These are phyloP conservation scores for Stomatorhinus ivindoensis DNA, from an alignment of 2,113 vertebrate genomes.

Conservation along the genomic window DNA sequence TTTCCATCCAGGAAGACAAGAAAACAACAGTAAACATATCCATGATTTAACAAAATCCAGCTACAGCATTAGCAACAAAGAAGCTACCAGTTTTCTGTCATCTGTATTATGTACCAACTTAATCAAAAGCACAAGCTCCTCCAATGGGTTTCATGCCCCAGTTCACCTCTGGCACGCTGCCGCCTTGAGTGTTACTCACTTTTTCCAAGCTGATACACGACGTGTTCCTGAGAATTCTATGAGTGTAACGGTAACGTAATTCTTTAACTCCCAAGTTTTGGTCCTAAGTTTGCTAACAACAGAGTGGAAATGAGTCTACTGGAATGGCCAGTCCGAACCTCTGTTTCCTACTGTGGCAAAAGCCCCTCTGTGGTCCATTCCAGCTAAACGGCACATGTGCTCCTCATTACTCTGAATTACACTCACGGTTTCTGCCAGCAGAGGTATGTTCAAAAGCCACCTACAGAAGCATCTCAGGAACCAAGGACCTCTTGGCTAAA, in stretches of 20 bases:
- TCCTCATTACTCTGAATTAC: conserved; percentile 11
- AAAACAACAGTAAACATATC: not conserved
- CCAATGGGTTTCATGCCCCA: not conserved
- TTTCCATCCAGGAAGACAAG: not conserved
- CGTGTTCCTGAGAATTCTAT: not conserved
- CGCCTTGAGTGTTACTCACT: not conserved
- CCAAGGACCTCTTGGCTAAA: not conserved
- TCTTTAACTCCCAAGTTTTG: not conserved
- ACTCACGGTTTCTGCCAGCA: not conserved
- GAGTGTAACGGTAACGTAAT: not conserved
- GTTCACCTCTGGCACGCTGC: not conserved
- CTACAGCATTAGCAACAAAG: not conserved
- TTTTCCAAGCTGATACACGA: not conserved
- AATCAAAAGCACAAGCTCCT: not conserved
- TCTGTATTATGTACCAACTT: not conserved
- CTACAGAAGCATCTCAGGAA: not conserved
- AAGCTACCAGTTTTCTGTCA: not conserved
- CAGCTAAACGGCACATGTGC: conserved; percentile 19
- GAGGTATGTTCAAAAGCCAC: not conserved
- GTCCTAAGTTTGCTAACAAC: not conserved
- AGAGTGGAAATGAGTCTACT: conserved; percentile 9
- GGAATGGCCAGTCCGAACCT: not conserved
- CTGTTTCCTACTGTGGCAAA: not conserved
- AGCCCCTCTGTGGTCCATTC: not conserved
- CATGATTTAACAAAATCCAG: not conserved